These are phyloP conservation scores for Laothoe populi DNA, from an alignment of 2,888 invertebrate species.

Conservation along the genomic window DNA sequence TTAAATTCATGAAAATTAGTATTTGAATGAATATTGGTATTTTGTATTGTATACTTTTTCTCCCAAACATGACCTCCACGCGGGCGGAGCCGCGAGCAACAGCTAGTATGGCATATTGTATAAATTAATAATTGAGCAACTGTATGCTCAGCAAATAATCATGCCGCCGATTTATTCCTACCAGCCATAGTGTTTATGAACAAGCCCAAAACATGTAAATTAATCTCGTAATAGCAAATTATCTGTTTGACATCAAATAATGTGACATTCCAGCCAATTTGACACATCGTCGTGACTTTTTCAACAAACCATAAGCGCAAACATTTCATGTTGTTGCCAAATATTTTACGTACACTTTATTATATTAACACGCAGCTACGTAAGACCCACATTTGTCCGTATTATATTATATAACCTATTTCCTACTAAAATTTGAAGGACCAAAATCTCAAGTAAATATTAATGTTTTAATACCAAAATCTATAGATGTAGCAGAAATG, in stretches of 20 bases:
- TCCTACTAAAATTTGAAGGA: neutral
- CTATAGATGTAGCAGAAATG: too few species aligned
- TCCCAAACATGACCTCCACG: too few species aligned
- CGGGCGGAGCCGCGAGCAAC: too few species aligned
- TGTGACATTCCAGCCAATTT: slow-evolving; percentile 63
- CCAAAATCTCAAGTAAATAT: too few species aligned
- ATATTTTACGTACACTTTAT: slow-evolving; percentile 40
- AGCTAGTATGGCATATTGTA: too few species aligned
- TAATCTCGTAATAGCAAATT: slow-evolving; percentile 49
- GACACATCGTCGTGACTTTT: slow-evolving; percentile 67
- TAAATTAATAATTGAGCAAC: slow-evolving; percentile 9
- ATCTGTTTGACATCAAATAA: slow-evolving; percentile 53
- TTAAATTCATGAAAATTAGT: too few species aligned
- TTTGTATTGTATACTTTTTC: too few species aligned
- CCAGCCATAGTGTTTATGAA: slow-evolving; percentile 20
- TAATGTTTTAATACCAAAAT: too few species aligned
- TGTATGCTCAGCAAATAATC: slow-evolving; percentile 35
- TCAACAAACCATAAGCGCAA: slow-evolving; percentile 65
- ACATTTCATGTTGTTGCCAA: slow-evolving; percentile 58
- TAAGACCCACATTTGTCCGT: slow-evolving; percentile 24
- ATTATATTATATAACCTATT: slow-evolving; percentile 24
- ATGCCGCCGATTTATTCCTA: slow-evolving; percentile 34
- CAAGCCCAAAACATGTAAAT: slow-evolving; percentile 46
- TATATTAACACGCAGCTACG: slow-evolving; percentile 27
- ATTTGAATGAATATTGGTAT: too few species aligned